Base-by-base conservation (phyloP, 2,113 vertebrate genomes). In the Lepus americanus region DNA sequence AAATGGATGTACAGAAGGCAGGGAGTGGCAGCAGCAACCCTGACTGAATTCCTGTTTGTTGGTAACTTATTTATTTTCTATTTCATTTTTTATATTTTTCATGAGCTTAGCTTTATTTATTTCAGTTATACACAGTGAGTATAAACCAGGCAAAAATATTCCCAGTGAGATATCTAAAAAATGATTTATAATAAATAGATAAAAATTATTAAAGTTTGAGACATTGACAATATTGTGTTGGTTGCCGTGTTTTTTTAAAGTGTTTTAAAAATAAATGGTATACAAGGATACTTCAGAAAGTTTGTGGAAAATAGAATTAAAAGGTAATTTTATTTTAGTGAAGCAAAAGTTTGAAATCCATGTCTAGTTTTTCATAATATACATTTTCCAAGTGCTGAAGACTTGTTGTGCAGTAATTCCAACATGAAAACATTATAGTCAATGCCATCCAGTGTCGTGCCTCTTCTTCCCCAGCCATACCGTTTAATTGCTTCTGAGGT, bases 11-110 rank as follows among this genome's bases (percentile, higher is more conserved):
- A 8, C 33, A 33, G 92, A 61, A 5, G 53, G 31, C 9, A 27
- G 82, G 36, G 6, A 23, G 4, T 13, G 14, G 36, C 25, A 92
- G 83, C 9, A 53, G 0, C 14, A 55, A 16, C 11, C 12, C 17
- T 14, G 3, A 6, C 27, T 51, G 33, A 10, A 23, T 80, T 29
- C 20, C 2, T 72, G 12, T 61, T 33, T 72, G 13, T 23, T 12
- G 1, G 1, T 14, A 17, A 3, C 5, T 87, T 85, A 83, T 20
- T 29, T 67, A 73, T 31, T 64, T 82, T 53, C 61, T 78, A 20
- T 79, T 73, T 79, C 82, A 23, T 29, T 67, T 96, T 92, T 92
- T 76, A 44, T 64, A 2, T 87, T 88, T 88, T 84, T 16, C 25
- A 29, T 36, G 44, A 76, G 53, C 16, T n/a, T 36, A 72, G 0